Evolutionary conservation across 2,888 invertebrate genomes (phyloP), one percentile per base, ranked within the genome.

Genomic region (Hyalella azteca): DNA sequence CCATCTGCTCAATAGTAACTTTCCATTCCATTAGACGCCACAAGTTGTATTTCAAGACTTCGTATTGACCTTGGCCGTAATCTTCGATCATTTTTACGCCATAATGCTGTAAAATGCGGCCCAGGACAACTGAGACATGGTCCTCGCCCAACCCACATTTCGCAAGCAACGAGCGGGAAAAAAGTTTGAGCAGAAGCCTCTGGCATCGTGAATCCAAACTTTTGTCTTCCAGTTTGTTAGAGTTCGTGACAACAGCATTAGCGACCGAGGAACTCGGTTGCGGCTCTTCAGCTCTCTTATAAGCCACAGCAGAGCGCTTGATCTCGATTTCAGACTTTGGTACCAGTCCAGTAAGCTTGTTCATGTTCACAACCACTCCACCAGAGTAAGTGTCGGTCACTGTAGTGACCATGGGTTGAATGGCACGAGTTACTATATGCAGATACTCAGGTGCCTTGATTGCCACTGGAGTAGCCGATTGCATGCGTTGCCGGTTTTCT

Each of bases 11-110:
- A 78, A 84, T 84, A 22, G 84, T 84, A 15, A 84, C 84, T 49
- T 84, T 84, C 84, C 84, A 84, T 29, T 84, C 84, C 13, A 84
- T 84, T 19, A 84, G 77, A 19, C 84, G 80, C 84, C 84, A 84
- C 36, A 84, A 50, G 49, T 84, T 84, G 54, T 84, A 84, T 41
- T 84, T 84, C 9, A 84, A 59, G 15, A 84, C 84, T 45, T 84
- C 84, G 73, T 84, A 84, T 40, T 84, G 84, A 2, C 84, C 84
- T 59, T 84, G 84, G 19, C 84, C 84, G 60, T 84, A 84, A 39
- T 84, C 84, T 48, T 84, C 84, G 9, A 84, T 84, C 82, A 82
- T 84, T 49, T 84, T 84, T 4, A 84, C 84, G 29, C 84, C 84
- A 79, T 84, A 84, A 48, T 84, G 84, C 75, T 84, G 84, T 2